These are phyloP conservation scores for Trachops cirrhosus DNA, from an alignment of 2,797 vertebrate genomes.

Conservation along the genomic window DNA sequence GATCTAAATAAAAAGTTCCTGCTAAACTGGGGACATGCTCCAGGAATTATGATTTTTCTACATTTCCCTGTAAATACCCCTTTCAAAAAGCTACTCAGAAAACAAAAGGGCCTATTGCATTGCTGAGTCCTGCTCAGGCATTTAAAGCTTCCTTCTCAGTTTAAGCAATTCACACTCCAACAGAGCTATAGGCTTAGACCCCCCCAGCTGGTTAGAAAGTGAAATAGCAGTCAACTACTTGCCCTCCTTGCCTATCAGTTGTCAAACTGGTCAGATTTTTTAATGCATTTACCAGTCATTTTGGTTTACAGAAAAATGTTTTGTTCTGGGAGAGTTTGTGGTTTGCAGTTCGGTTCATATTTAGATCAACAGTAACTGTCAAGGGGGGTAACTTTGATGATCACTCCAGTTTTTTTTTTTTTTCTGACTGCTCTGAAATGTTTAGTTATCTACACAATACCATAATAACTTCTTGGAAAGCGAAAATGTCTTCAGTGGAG, in stretches of 20 bases:
- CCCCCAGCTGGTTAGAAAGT: neutral
- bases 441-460: neutral
- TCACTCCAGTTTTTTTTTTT: neutral
- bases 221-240: neutral
- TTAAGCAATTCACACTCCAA: neutral
- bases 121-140: neutral
- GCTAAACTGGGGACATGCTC: constrained; percentile 30
- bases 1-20: constrained; percentile 65
- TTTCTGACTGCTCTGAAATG: neutral
- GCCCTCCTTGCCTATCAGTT: neutral
- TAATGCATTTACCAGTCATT: neutral
- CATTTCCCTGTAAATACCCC: constrained; percentile 43
- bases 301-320: neutral
- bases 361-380: constrained; percentile 32
- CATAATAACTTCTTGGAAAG: neutral
- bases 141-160: neutral
- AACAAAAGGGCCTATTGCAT: neutral
- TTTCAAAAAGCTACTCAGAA: constrained; percentile 30
- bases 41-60: constrained; percentile 29
- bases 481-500: neutral
- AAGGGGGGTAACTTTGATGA: constrained; percentile 34
- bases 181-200: neutral
- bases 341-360: constrained; percentile 24
- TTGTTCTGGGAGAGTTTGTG: constrained; percentile 7
- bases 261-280: neutral